Evolutionary conservation across 2,888 invertebrate species (phyloP), one percentile per base, ranked within the genome.

Genomic region (Napeogenes inachia): DNA sequence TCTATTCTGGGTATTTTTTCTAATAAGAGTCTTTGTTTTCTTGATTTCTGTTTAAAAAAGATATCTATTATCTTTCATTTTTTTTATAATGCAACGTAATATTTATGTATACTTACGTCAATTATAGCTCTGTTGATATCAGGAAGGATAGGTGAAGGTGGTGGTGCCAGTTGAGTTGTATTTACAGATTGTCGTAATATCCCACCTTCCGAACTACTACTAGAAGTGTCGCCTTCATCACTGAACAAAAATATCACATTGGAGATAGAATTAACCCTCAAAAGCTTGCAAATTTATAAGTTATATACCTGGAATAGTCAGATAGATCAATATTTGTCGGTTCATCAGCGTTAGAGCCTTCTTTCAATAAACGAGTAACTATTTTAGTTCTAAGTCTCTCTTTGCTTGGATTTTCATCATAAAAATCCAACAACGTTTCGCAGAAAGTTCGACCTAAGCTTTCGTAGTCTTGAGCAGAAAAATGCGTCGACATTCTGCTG

Each of bases 391-490:
- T 92, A 57, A 97, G 87, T 77, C 92, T 92, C 81, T 96, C 96
- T 92, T 97, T 97, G 77, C 93, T 92, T 0, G 96, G 96, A 81
- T 95, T 94, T 71, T 95, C 94, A 78, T 97, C 97, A 77, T 95
- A 97, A 85, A 96, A 98, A 81, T 98, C 98, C 68, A 98, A 88
- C 38, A 98, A 89, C 0, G 98, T 98, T 88, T 98, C 97, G 86
- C 98, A 98, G 88, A 98, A 98, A 53, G 96, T 94, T 73, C 95
- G 93, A 4, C 98, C 98, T 82, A 98, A 93, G 72, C 94, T 90
- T 74, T 91, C 91, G 64, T 87, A 91, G 68, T 91, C 91, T 79
- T 91, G 91, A n/a, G 94, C 94, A 35, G 93, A 94, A 79, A 98
- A 98, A 82, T 98, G 98, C 30, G 96, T 96, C 4, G 95, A 95